A percentile compares a stretch with the other conserved stretches of the same genome.
phyloP scores from a whole-genome alignment of 2,797 vertebrate species.

The Pampus argenteus region DNA sequence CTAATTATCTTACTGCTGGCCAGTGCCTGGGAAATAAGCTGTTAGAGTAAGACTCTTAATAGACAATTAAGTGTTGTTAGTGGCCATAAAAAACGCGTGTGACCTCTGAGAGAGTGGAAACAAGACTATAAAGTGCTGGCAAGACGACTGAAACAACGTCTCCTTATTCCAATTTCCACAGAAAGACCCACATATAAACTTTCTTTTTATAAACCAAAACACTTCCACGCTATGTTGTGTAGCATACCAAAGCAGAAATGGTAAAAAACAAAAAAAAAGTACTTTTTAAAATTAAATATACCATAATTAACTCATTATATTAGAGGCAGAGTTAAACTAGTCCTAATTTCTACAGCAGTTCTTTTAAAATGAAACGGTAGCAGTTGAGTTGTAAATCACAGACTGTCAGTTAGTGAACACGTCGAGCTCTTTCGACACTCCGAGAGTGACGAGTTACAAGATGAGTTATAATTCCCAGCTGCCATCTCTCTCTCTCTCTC shows the following conservation, averaged over 20 bases:
- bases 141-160: constrained; percentile 62
- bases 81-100: constrained; percentile 73
- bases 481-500: constrained; percentile 64
- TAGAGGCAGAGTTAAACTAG: constrained; percentile 14
- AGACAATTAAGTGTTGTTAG: constrained; percentile 80
- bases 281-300: neutral
- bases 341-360: constrained; percentile 45
- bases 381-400: constrained; percentile 59
- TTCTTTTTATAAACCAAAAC: constrained; percentile 70
- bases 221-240: constrained; percentile 36
- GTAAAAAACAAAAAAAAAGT: constrained; percentile 15
- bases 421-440: constrained; percentile 51
- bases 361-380: constrained; percentile 56
- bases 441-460: constrained; percentile 48
- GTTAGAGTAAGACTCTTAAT: constrained; percentile 75
- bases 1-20: too few relatives aligned
- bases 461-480: constrained; percentile 74
- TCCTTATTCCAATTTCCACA: constrained; percentile 59
- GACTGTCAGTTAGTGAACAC: constrained; percentile 39
- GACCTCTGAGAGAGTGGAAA: constrained; percentile 81
- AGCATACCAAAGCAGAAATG: constrained; percentile 42
- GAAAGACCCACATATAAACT: constrained; percentile 52
- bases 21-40: constrained; percentile 63
- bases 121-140: constrained; percentile 74
- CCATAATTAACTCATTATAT: constrained; percentile 27